Evolutionary conservation across 2,113 vertebrate species (phyloP), one percentile per base, ranked within the genome.

Genomic region (Pseudopodoces humilis): DNA sequence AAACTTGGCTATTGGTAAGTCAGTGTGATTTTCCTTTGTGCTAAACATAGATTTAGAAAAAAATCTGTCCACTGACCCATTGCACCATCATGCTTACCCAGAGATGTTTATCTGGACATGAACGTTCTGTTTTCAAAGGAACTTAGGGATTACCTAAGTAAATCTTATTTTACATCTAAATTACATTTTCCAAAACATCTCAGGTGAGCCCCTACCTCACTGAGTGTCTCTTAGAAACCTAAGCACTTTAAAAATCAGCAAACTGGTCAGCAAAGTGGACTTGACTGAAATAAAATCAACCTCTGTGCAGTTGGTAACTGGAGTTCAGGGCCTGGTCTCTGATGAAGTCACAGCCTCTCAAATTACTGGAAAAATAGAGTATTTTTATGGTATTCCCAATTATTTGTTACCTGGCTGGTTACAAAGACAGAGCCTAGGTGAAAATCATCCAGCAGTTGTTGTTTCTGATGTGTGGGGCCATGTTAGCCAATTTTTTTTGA

Each of bases 321-420:
- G 64, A 88, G 85, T 50, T 35, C 70, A 91, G 49, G 58, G 50
- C 21, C 65, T 90, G 69, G 47, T 92, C 84, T 97, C 90, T 78
- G 81, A 70, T 94, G 74, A 55, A 83, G 59, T 82, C 65, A 90
- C 88, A 97, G 86, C 85, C 83, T 91, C 88, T 96, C 56, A 86
- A 75, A 75, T 86, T 92, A 88, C 71, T 75, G 58, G 60, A 64
- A 94, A 85, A 82, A 64, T 8, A 6, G n/a, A 79, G 19, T 3
- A 1, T 3, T 63, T 81, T 74, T 52, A 12, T 63, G 16, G 17
- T 70, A 14, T 55, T 87, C 35, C n/a, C 55, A 19, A 49, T 52
- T 39, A 41, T 41, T 88, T 88, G 19, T 27, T 72, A 86, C 71
- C 44, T 94, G 22, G 9, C 68, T 83, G 18, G 30, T 60, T 90